phyloP scores from a whole-genome alignment of 2,888 invertebrate species.

The Ophion ellenae region DNA sequence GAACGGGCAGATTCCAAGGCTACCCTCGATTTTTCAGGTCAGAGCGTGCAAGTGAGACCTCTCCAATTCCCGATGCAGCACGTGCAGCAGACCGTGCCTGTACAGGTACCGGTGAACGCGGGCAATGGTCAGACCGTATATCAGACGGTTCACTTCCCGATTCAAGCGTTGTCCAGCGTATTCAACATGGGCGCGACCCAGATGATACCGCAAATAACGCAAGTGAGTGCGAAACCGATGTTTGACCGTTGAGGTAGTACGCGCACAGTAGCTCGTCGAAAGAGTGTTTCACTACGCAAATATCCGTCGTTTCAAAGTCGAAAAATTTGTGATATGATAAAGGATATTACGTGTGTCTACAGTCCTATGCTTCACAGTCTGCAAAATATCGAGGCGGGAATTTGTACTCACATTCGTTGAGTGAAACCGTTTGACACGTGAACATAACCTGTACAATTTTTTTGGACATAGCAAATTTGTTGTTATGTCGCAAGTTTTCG shows the following conservation, averaged over 20 bases:
- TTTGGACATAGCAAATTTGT: no score
- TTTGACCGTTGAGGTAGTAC: background rate
- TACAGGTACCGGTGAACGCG: constrained; percentile 94
- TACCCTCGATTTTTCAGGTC: constrained; percentile 84
- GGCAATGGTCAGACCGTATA: constrained; percentile 96
- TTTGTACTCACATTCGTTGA: background rate
- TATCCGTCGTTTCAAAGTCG: background rate
- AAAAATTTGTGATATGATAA: background rate
- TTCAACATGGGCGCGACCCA: constrained; percentile 89
- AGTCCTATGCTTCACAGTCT: no score
- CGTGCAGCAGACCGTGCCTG: constrained; percentile 91
- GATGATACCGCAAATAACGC: constrained; percentile 93
- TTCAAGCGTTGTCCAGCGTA: constrained; percentile 89
- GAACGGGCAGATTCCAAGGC: constrained; percentile 75
- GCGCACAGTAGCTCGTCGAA: background rate
- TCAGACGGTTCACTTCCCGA: constrained; percentile 97
- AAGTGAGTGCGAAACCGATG: constrained; percentile 83
- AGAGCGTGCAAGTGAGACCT: constrained; percentile 89
- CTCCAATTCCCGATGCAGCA: constrained; percentile 89
- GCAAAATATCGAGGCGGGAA: background rate
- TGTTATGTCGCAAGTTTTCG: no score
- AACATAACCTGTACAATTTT: no score
- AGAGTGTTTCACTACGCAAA: background rate
- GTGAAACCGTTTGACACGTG: no score
- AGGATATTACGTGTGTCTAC: no score